phyloP scores from a whole-genome alignment of 2,888 invertebrate genomes.

The Brenthis hecate region DNA sequence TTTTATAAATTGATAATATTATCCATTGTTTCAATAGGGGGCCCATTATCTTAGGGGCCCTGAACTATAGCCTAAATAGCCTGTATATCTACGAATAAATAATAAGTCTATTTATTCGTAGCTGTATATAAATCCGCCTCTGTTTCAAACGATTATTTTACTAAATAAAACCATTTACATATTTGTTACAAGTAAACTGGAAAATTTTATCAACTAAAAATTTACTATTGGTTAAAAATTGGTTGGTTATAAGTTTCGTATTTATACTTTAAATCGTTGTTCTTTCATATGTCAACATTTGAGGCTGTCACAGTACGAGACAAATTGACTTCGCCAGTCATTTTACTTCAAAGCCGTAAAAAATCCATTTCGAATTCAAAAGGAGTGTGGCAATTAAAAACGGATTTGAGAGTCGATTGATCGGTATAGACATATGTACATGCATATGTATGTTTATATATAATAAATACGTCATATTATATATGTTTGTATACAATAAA shows the following conservation, averaged over 20 bases:
- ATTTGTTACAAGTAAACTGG: neutral
- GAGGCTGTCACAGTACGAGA: neutral
- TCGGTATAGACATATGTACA: neutral
- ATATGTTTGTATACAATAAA: too few species aligned
- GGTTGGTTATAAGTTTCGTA: neutral
- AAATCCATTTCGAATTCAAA: conserved; percentile 13
- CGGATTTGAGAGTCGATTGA: conserved; percentile 13
- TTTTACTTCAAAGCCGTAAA: conserved; percentile 18
- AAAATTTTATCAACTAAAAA: neutral
- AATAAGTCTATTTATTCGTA: too few species aligned
- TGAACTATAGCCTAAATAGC: too few species aligned
- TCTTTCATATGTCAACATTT: conserved; percentile 7
- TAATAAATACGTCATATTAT: too few species aligned
- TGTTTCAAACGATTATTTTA: too few species aligned
- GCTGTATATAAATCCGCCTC: too few species aligned
- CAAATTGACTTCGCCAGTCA: conserved; percentile 20
- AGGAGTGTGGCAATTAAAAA: conserved; percentile 17
- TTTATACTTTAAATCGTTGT: conserved; percentile 6
- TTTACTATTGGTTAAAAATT: neutral
- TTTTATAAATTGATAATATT: too few species aligned
- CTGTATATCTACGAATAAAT: too few species aligned
- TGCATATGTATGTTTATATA: too few species aligned
- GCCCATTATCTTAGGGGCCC: too few species aligned
- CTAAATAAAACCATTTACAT: too few species aligned
- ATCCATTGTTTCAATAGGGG: too few species aligned